Evolutionary conservation across 2,797 vertebrate genomes (phyloP), one percentile per base, ranked within the genome.

Genomic region (Lophotriccus pileatus): DNA sequence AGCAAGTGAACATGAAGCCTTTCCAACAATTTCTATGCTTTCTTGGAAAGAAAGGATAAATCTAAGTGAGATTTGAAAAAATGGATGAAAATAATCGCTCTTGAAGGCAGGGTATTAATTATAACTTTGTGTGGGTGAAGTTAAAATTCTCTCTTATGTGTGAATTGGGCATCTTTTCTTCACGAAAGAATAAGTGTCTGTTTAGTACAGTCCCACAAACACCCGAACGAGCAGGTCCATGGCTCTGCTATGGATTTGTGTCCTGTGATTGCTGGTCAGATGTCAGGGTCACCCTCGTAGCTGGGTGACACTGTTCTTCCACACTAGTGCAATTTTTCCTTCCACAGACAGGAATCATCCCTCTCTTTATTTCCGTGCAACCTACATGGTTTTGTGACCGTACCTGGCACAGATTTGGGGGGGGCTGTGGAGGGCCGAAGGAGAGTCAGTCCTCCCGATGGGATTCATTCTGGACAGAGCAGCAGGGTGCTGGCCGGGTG

Each of bases 41-140:
- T 73, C 30, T 37, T 77, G 67, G 53, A 80, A 91, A 90, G 25
- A 79, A 89, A 84, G 8, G 32, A 75, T 80, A 91, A 92, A 91
- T 79, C 52, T 87, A 59, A 5, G 5, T 50, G 47, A 78, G 63
- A 75, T 53, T 66, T 30, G 7, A 10, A 32, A 43, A 64, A 59
- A 60, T 14, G 20, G 5, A 52, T 79, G 2, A 90, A 93, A 91
- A 91, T 44, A 87, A 85, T 85, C 80, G 52, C 56, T 88, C 83
- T 94, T 47, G 47, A 37, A 82, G 77, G 83, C 52, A 79, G 34
- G 36, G 28, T 83, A 89, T 94, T 95, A 96, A 94, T 96, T 96
- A 93, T 94, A 95, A 80, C 83, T 94, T 60, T 39, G 89, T 79
- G 95, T 84, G 89, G 89, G 91, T 81, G 94, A 88, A 91, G 63